Evolutionary conservation across 2,797 vertebrate species (phyloP).

Genomic region (Toxotes lorentzi): DNA sequence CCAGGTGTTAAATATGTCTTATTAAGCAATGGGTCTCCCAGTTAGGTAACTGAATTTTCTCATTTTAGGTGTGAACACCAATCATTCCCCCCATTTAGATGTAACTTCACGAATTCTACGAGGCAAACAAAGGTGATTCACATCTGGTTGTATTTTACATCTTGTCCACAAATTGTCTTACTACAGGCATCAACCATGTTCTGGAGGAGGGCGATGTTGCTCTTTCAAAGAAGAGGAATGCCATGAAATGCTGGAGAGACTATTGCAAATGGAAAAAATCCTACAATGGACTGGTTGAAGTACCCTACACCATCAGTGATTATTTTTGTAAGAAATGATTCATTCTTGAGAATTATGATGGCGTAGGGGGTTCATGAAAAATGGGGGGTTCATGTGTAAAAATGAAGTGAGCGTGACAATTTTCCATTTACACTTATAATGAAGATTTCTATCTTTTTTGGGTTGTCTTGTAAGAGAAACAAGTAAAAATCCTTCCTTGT

Average conservation of each 20-base stretch:
- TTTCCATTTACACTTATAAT: background rate
- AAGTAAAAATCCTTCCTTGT: no score
- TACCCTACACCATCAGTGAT: slow-evolving; percentile 43
- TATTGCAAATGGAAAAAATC: slow-evolving; percentile 49
- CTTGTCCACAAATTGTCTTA: background rate
- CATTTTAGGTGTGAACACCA: slow-evolving; percentile 1
- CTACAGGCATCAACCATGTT: background rate
- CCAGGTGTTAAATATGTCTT: background rate
- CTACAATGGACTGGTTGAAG: slow-evolving; percentile 37
- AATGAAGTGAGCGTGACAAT: background rate
- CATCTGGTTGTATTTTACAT: background rate
- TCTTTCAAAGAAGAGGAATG: slow-evolving; percentile 36
- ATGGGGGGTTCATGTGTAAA: no score
- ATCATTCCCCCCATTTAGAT: background rate
- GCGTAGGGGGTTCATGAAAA: no score
- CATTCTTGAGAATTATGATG: background rate
- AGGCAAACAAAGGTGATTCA: slow-evolving; percentile 39
- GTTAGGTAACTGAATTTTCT: background rate
- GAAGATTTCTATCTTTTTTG: background rate
- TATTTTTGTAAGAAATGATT: slow-evolving; percentile 37
- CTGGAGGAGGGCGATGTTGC: slow-evolving; percentile 31
- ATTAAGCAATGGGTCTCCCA: background rate
- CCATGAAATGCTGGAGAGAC: slow-evolving; percentile 34
- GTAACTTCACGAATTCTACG: slow-evolving; percentile 39
- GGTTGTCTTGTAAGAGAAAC: background rate